Evolutionary conservation across 2,113 vertebrate genomes (phyloP).

Genomic region (Ciconia boyciana): DNA sequence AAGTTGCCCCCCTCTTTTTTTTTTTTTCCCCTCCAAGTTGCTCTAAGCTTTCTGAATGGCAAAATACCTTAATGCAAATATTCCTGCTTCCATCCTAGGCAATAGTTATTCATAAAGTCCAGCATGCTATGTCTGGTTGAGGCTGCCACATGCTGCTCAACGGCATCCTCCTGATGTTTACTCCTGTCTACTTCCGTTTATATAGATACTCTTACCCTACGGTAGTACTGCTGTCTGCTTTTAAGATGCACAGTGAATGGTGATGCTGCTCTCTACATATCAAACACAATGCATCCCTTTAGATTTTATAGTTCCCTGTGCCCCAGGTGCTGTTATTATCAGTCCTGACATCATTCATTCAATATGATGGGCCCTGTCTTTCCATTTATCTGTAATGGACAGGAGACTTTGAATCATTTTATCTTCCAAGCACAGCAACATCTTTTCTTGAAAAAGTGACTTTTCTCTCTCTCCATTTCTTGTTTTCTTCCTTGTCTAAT

Average conservation of each 20-base stretch:
- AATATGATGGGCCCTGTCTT: constrained; percentile 35
- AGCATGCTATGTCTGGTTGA: neutral
- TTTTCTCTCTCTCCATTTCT: neutral
- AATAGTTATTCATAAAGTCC: neutral
- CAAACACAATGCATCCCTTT: constrained; percentile 34
- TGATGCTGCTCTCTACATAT: constrained; percentile 30
- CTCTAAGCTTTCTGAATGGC: neutral
- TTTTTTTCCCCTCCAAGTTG: neutral
- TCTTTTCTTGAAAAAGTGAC: constrained; percentile 24
- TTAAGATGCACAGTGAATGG: neutral
- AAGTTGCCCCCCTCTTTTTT: rapidly evolving
- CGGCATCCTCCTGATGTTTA: neutral
- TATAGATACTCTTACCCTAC: neutral
- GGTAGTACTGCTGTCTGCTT: neutral
- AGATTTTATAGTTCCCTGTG: constrained; percentile 28
- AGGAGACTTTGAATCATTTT: constrained; percentile 53
- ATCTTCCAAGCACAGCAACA: constrained; percentile 21
- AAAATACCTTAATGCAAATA: neutral
- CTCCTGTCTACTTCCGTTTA: neutral
- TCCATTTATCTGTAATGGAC: constrained; percentile 54
- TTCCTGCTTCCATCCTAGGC: neutral
- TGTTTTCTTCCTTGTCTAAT: neutral
- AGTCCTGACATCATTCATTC: constrained; percentile 33
- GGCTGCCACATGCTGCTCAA: neutral
- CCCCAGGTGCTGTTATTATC: constrained; percentile 29